Percentiles rank a stretch among this genome's conserved stretches.
phyloP scores from a whole-genome alignment of 2,888 invertebrate genomes.

The Calliphora vomitoria region DNA sequence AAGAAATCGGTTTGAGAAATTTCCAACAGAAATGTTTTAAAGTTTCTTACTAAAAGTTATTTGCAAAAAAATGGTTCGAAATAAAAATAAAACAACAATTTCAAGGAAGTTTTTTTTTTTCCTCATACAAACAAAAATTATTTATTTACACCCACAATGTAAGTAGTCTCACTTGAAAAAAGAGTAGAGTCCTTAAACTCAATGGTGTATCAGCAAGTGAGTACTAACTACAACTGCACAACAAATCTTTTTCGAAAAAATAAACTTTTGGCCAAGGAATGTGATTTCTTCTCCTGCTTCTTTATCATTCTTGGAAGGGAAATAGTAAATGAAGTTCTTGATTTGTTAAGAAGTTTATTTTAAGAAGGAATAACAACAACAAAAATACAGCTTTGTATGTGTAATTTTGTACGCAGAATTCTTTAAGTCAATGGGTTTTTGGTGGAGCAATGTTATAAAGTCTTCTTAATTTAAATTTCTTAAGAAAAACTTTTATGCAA shows the following conservation, averaged over 20 bases:
- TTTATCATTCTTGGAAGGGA: not conserved
- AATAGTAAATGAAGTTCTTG: slow-evolving; percentile 46
- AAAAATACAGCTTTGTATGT: not conserved
- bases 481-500: not conserved
- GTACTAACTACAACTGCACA: slow-evolving; percentile 2
- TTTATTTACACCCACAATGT: slow-evolving; percentile 41
- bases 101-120: slow-evolving; percentile 6
- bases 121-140: not conserved
- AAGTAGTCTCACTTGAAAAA: not conserved
- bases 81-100: not conserved
- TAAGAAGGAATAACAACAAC: not conserved
- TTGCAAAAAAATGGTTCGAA: not conserved
- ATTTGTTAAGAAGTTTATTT: slow-evolving; percentile 52
- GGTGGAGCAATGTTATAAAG: not conserved
- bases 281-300: slow-evolving; percentile 10
- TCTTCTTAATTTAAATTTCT: slow-evolving; percentile 17
- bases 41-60: slow-evolving; percentile 43
- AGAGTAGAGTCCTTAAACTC: slow-evolving; percentile 42
- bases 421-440: not conserved
- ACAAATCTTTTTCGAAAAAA: slow-evolving; percentile 19
- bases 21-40: slow-evolving; percentile 43
- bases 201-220: slow-evolving; percentile 39
- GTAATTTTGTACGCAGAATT: not conserved
- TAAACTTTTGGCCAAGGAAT: slow-evolving; percentile 23
- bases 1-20: slow-evolving; percentile 38